phyloP scores from a whole-genome alignment of 1,140 invertebrate genomes.

The Ostrea denselamellosa region DNA sequence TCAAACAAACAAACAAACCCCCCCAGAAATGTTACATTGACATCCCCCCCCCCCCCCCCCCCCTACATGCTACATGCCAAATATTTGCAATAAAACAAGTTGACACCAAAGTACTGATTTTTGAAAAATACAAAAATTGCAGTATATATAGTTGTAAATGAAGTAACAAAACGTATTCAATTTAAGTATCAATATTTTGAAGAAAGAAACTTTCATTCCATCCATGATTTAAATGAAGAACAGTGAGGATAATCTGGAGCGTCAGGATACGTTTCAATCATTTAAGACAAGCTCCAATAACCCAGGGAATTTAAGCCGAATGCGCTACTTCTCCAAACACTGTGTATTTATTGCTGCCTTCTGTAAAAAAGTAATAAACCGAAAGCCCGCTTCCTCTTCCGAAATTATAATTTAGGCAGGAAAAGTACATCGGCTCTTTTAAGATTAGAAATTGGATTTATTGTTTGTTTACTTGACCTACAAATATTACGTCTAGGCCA shows the following conservation, averaged over 20 bases:
- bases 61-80: too few relatives aligned
- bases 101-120: too few relatives aligned
- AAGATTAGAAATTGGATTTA: neutral
- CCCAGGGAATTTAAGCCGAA: neutral
- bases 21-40: too few relatives aligned
- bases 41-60: too few relatives aligned
- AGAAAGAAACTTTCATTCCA: neutral
- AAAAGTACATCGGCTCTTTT: neutral
- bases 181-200: too few relatives aligned
- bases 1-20: too few relatives aligned
- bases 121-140: too few relatives aligned
- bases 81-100: too few relatives aligned
- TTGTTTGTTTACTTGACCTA: constrained; percentile 26
- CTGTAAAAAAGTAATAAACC: neutral
- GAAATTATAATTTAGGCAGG: neutral
- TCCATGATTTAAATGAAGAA: neutral
- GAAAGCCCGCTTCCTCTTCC: neutral
- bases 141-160: too few relatives aligned
- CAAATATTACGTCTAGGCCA: neutral
- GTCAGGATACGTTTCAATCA: neutral
- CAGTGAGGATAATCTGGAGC: neutral
- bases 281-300: neutral
- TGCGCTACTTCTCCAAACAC: neutral
- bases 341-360: neutral
- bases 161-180: too few relatives aligned